Percentiles rank a stretch among this genome's conserved stretches.
Evolutionary conservation across 2,113 vertebrate species (phyloP).

Genomic region (Pterocles orientalis): DNA sequence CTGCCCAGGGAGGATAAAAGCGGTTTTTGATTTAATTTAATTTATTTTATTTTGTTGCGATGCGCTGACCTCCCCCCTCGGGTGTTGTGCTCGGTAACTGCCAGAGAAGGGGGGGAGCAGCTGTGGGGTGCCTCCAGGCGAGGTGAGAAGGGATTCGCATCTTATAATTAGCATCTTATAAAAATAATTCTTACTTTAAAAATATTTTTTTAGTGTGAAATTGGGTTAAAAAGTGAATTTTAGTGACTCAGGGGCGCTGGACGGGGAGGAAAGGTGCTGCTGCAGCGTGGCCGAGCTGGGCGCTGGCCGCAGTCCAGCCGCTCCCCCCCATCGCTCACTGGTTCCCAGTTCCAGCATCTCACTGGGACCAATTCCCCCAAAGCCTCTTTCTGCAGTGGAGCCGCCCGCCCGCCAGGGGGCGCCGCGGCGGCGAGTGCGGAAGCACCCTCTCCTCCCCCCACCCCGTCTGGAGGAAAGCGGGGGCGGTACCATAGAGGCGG

Average conservation of each 20-base stretch:
- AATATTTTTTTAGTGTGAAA: background rate
- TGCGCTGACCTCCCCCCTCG: rapidly evolving
- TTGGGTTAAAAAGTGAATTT: rapidly evolving
- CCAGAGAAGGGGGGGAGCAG: rapidly evolving
- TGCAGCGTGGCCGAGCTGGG: background rate
- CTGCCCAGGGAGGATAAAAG: rapidly evolving
- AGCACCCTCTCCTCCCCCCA: background rate
- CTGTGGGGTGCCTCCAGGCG: rapidly evolving
- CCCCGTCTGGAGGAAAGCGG: background rate
- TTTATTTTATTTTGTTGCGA: background rate
- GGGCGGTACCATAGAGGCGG: background rate
- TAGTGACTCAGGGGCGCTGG: rapidly evolving
- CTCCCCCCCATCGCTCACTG: no score
- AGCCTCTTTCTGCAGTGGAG: rapidly evolving
- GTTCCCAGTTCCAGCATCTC: background rate
- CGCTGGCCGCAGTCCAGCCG: background rate
- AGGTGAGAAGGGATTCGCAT: no score
- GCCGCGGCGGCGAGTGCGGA: background rate
- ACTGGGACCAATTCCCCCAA: background rate
- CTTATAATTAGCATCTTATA: no score
- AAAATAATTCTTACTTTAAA: background rate
- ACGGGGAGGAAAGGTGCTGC: no score
- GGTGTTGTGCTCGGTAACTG: rapidly evolving
- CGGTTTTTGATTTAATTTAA: background rate
- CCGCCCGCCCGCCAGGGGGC: background rate